Conservation (phyloP, 2,113 vertebrate genomes). For the Syngnathoides biaculeatus region DNA sequence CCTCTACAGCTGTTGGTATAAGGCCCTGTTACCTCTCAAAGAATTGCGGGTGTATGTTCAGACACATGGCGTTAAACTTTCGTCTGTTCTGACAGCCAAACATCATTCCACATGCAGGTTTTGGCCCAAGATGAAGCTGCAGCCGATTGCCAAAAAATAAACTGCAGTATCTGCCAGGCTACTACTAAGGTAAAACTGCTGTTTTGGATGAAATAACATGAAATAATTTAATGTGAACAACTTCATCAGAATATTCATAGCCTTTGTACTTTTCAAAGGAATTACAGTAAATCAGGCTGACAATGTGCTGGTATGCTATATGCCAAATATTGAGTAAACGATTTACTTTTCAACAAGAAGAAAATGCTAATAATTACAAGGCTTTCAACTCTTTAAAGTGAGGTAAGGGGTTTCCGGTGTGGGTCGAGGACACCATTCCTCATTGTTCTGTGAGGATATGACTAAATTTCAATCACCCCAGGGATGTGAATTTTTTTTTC, state of each 20-base stretch:
- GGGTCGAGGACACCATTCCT: constrained; percentile 53
- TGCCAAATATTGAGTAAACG: constrained; percentile 69
- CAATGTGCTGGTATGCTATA: constrained; percentile 69
- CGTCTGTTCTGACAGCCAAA: constrained; percentile 72
- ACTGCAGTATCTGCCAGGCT: constrained; percentile 50
- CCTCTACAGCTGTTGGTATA: constrained; percentile 66
- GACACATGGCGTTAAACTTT: constrained; percentile 69
- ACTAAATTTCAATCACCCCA: constrained; percentile 61
- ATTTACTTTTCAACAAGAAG: constrained; percentile 59
- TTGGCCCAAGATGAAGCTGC: constrained; percentile 59
- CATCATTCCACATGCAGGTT: constrained; percentile 67
- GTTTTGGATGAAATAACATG: constrained; percentile 42
- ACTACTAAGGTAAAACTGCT: constrained; percentile 45
- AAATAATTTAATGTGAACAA: constrained; percentile 23
- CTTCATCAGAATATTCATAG: constrained; percentile 65
- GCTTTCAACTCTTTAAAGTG: constrained; percentile 74
- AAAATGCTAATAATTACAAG: constrained; percentile 74
- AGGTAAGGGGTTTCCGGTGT: constrained; percentile 36
- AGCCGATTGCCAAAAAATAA: constrained; percentile 59
- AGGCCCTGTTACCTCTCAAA: constrained; percentile 61
- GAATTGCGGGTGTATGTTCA: constrained; percentile 64
- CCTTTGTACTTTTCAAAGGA: constrained; percentile 57
- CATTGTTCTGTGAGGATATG: constrained; percentile 66
- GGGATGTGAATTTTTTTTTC: constrained; percentile 59
- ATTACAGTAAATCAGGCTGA: constrained; percentile 74